Percentiles rank a stretch among this genome's conserved stretches.
phyloP scores from a whole-genome alignment of 2,888 invertebrate species.

The Trachelus stipa region DNA sequence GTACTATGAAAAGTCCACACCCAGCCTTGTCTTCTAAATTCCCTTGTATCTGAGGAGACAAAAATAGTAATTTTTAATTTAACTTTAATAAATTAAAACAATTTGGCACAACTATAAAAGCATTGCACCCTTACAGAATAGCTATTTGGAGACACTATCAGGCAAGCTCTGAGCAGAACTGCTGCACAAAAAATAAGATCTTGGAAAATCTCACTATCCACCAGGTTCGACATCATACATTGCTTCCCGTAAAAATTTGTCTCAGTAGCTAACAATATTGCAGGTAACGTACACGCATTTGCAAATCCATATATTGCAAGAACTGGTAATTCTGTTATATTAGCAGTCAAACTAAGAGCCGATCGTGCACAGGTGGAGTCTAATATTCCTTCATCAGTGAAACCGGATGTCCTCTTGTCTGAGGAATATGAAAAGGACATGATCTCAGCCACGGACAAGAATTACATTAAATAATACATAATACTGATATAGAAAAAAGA shows the following conservation, averaged over 20 bases:
- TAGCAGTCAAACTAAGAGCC: conserved; percentile 59
- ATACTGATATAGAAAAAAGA: neutral
- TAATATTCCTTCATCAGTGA: conserved; percentile 53
- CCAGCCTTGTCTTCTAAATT: conserved; percentile 59
- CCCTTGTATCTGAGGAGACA: conserved; percentile 51
- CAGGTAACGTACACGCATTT: conserved; percentile 57
- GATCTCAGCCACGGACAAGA: neutral
- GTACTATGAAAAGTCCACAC: conserved; percentile 57
- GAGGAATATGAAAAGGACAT: neutral
- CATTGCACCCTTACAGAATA: conserved; percentile 52
- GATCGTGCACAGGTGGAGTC: conserved; percentile 51
- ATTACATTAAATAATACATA: neutral
- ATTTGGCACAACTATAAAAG: no score
- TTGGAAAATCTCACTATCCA: conserved; percentile 41
- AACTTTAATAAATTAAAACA: no score
- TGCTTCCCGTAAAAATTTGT: conserved; percentile 56
- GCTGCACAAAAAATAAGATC: conserved; percentile 55
- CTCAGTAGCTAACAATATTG: conserved; percentile 56
- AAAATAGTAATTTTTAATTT: no score
- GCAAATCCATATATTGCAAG: conserved; percentile 60
- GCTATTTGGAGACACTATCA: conserved; percentile 61
- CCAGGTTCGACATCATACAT: conserved; percentile 45
- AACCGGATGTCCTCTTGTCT: conserved; percentile 62
- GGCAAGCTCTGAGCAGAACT: conserved; percentile 58
- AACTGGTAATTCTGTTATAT: conserved; percentile 55